A percentile compares a stretch with the other conserved stretches of the same genome.
phyloP scores from a whole-genome alignment of 2,888 invertebrate genomes.

The Onchidella celtica region DNA sequence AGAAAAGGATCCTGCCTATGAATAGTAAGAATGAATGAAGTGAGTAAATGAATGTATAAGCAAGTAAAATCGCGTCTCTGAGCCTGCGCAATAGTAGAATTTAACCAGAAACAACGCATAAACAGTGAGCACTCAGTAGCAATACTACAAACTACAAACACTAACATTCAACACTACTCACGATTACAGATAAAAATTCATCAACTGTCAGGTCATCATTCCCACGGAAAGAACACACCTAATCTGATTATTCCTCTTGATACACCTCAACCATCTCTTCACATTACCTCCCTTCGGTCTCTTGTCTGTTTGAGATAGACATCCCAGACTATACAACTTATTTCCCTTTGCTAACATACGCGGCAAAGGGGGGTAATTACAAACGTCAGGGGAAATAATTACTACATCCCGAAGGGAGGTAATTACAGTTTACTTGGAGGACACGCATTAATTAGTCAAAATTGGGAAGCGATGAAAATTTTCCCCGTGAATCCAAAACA shows the following conservation, averaged over 20 bases:
- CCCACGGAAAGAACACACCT: too few species aligned
- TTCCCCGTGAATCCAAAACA: not conserved
- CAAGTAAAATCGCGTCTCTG: too few species aligned
- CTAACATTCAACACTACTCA: too few species aligned
- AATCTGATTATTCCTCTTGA: not conserved
- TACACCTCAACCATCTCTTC: not conserved
- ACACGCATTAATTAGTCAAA: conserved; percentile 1
- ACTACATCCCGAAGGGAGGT: not conserved
- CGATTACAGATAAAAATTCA: too few species aligned
- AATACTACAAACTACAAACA: too few species aligned
- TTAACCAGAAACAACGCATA: too few species aligned
- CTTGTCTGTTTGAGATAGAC: not conserved
- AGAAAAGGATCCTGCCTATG: too few species aligned
- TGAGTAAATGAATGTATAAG: too few species aligned
- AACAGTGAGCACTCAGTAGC: too few species aligned
- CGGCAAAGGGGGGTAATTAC: not conserved
- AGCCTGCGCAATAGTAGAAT: too few species aligned
- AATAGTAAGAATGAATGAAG: too few species aligned
- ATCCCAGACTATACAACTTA: not conserved
- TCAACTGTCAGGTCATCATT: too few species aligned
- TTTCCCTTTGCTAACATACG: not conserved
- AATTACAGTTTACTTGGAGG: conserved; percentile 6
- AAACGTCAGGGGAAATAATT: not conserved
- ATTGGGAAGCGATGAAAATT: conserved; percentile 3
- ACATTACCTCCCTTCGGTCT: not conserved